Percentiles rank a stretch among this genome's conserved stretches.
Conservation (phyloP, 2,797 vertebrate genomes). For the Pipistrellus pygmaeus region DNA sequence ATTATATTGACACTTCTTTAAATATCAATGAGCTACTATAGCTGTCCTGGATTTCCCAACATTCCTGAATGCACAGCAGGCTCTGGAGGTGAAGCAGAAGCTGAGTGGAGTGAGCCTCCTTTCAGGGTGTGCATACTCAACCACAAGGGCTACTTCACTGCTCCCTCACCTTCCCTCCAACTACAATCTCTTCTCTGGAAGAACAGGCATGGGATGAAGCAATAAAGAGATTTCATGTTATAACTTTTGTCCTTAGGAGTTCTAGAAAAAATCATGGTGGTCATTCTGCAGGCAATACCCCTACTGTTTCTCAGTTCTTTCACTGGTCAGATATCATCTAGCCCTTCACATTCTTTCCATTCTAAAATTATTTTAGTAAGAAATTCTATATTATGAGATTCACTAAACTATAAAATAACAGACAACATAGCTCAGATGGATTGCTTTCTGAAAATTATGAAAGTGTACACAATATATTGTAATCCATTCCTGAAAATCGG, state of each 20-base stretch:
- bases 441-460: constrained; percentile 49
- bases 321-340: neutral
- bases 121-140: rapidly evolving
- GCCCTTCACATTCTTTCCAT: neutral
- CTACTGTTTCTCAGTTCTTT: neutral
- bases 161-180: neutral
- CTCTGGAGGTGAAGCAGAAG: neutral
- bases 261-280: neutral
- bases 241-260: neutral
- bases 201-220: rapidly evolving
- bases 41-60: neutral
- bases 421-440: neutral
- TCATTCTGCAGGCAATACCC: neutral
- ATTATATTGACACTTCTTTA: neutral
- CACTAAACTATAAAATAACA: constrained; percentile 8
- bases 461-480: neutral
- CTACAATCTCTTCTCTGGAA: neutral
- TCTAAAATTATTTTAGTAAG: neutral
- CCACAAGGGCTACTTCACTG: rapidly evolving
- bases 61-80: neutral
- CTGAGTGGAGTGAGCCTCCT: neutral
- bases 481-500: neutral
- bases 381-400: neutral
- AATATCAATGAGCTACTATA: neutral
- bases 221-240: neutral